These are phyloP conservation scores for Brachypodius melanocephalos DNA, from an alignment of 2,113 vertebrate species.

Conservation along the genomic window DNA sequence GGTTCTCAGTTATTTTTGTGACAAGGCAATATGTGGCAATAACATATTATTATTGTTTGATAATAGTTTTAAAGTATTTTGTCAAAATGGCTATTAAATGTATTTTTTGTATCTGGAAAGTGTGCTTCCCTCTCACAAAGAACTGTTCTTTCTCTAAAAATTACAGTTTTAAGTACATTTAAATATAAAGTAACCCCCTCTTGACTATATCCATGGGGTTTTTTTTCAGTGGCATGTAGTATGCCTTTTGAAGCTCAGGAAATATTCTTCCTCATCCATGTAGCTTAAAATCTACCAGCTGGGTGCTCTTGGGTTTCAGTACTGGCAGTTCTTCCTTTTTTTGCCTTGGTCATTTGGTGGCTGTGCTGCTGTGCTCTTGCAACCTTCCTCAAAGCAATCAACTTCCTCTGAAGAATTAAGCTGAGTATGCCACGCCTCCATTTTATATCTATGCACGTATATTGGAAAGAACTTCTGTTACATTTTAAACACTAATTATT, in stretches of 20 bases:
- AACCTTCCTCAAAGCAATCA: not conserved
- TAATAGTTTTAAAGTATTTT: not conserved
- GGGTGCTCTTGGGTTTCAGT: not conserved
- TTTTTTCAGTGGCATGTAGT: not conserved
- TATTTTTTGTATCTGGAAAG: not conserved
- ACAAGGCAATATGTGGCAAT: not conserved
- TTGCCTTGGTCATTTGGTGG: not conserved
- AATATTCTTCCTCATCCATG: not conserved
- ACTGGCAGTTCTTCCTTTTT: not conserved
- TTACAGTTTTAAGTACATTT: not conserved
- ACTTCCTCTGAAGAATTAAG: not conserved
- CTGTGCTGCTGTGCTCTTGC: not conserved
- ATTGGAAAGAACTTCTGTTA: not conserved
- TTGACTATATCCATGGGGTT: not conserved
- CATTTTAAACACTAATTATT: not conserved
- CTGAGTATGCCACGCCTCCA: not conserved
- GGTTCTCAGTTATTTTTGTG: constrained; percentile 18
- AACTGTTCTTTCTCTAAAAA: not conserved
- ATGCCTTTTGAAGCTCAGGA: not conserved
- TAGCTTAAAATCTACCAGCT: not conserved
- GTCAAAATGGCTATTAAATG: not conserved
- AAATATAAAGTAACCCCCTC: not conserved
- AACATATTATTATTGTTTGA: not conserved
- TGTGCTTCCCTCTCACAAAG: not conserved
- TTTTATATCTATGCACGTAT: not conserved